Evolutionary conservation across 2,797 vertebrate genomes (phyloP).

Genomic region (Meda fulgida): DNA sequence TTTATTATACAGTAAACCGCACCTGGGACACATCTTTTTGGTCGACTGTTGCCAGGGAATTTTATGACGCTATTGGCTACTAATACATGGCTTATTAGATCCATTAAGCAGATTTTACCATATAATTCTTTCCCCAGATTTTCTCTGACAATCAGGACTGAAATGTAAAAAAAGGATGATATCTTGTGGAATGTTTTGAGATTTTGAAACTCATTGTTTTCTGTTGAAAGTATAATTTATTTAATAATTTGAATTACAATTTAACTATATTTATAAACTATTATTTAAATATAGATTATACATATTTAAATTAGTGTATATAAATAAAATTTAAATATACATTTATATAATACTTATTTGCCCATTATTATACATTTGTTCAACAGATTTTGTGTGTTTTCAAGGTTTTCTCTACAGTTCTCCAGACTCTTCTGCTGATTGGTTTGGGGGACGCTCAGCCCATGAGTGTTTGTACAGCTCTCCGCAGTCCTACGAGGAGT

Average conservation of each 20-base stretch:
- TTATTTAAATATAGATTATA: background rate
- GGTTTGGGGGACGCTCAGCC: conserved; percentile 87
- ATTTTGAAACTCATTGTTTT: background rate
- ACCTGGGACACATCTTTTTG: background rate
- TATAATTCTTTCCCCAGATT: background rate
- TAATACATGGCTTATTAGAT: background rate
- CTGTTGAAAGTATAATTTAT: background rate
- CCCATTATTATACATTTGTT: background rate
- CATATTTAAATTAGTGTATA: background rate
- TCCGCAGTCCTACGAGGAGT: conserved; percentile 85
- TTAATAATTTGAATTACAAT: background rate
- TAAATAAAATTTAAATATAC: background rate
- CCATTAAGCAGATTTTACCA: background rate
- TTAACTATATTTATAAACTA: background rate
- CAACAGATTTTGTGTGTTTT: conserved; percentile 19
- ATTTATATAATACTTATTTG: background rate
- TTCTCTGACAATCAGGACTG: background rate
- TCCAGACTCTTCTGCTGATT: conserved; percentile 85
- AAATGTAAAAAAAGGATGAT: background rate
- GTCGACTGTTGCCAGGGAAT: background rate
- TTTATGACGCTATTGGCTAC: background rate
- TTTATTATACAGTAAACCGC: background rate
- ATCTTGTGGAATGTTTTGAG: background rate
- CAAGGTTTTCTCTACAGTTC: conserved; percentile 75
- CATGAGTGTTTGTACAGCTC: conserved; percentile 84